A percentile compares a stretch with the other conserved stretches of the same genome.
phyloP scores from a whole-genome alignment of 1,140 invertebrate genomes.

The Solen grandis region DNA sequence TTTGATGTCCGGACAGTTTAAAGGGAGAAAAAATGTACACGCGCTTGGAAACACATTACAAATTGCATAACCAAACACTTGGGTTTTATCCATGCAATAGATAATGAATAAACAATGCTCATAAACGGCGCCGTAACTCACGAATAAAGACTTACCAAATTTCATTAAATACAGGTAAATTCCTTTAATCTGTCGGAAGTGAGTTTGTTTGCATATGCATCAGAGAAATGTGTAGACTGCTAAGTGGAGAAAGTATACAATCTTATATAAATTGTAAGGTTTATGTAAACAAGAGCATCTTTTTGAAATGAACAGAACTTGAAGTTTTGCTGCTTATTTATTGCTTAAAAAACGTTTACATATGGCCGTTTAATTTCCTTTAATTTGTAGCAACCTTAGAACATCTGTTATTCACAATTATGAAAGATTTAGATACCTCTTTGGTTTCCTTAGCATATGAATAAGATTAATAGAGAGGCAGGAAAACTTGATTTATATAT shows the following conservation, averaged over 20 bases:
- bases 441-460: too few species aligned
- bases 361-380: conserved; percentile 1
- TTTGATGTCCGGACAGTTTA: not conserved
- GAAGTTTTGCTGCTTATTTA: conserved; percentile 36
- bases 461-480: too few species aligned
- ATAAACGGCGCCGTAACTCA: conserved; percentile 49
- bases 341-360: conserved; percentile 8
- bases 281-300: conserved; percentile 38
- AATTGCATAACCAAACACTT: conserved; percentile 7
- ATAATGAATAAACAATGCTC: conserved; percentile 41
- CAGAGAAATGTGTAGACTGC: conserved; percentile 45
- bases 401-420: not conserved
- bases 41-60: conserved; percentile 10
- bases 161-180: conserved; percentile 37
- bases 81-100: not conserved
- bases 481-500: too few species aligned
- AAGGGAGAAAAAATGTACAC: conserved; percentile 3
- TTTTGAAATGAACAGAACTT: conserved; percentile 38
- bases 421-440: too few species aligned
- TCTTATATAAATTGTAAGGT: conserved; percentile 38
- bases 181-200: conserved; percentile 45
- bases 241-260: conserved; percentile 39
- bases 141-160: conserved; percentile 39
- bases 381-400: not conserved
- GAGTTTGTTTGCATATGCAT: conserved; percentile 43